Evolutionary conservation across 1,140 invertebrate genomes (phyloP), one percentile per base, ranked within the genome.

Genomic region (Drosophila nebulosa): DNA sequence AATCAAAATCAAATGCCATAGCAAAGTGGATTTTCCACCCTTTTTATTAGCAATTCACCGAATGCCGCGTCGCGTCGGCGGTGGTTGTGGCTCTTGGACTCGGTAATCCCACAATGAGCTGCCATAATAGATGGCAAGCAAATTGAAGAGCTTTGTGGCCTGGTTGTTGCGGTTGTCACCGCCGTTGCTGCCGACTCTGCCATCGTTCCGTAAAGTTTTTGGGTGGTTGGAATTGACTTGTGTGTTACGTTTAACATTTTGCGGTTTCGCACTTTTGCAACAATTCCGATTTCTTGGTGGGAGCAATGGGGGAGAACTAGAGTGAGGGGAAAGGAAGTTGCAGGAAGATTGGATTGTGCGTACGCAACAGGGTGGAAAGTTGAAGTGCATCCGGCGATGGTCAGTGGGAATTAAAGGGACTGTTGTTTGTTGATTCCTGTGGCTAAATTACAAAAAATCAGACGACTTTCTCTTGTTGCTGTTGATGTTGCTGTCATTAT

Each of bases 11-110:
- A 90, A 90, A 90, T 90, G 83, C 88, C 88, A 88, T 90, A 75
- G 79, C 88, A 88, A 90, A 90, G 88, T 90, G 88, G 83, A 90
- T 90, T 90, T 88, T 90, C 88, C 88, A 90, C 88, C 88, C 88
- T 79, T 90, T 86, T 90, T 86, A 86, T 86, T 86, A 86, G 81
- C 81, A 88, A 88, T 86, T 88, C 63, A 46, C 14, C 36, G 36
- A 30, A 32, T 18, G 9, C 22, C 36, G 42, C 26, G 32, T 39
- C 27, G 24, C 69, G 30, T 35, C 12, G 46, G 52, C 32, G 51
- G 46, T 52, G 70, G 66, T 55, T 67, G 55, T 65, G 64, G 64
- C 64, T 60, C 35, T 46, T 21, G 39, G 39, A 46, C 39, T 59
- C 65, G 79, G 83, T 90, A 90, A 90, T 90, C 88, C 88, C 81